These are phyloP conservation scores for Nemapogon koenigi DNA, from an alignment of 2,888 invertebrate species.

Conservation along the genomic window DNA sequence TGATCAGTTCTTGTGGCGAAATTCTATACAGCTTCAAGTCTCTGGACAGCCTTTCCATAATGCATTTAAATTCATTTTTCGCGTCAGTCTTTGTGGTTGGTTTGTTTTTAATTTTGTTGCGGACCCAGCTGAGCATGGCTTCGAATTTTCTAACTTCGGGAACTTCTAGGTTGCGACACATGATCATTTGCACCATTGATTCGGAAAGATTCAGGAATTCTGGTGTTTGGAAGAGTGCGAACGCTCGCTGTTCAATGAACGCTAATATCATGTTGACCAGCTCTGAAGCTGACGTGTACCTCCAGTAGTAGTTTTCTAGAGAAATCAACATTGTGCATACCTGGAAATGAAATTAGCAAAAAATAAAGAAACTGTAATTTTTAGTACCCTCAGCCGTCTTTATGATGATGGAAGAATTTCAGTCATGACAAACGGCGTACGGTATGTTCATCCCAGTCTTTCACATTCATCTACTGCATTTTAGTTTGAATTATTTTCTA, in stretches of 20 bases:
- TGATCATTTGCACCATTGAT: slow-evolving; percentile 94
- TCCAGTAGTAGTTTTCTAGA: slow-evolving; percentile 94
- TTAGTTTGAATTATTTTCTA: no score
- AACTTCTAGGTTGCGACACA: slow-evolving; percentile 89
- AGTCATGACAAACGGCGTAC: no score
- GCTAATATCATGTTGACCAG: slow-evolving; percentile 93
- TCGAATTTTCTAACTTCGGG: slow-evolving; percentile 91
- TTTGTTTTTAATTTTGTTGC: slow-evolving; percentile 81
- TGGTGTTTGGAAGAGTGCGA: slow-evolving; percentile 81
- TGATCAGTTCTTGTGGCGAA: slow-evolving; percentile 90
- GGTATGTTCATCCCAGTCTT: no score
- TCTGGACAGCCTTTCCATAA: slow-evolving; percentile 88
- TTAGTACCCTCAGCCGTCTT: no score
- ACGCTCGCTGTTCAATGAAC: slow-evolving; percentile 87
- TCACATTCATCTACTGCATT: no score
- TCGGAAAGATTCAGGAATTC: slow-evolving; percentile 90
- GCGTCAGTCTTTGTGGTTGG: slow-evolving; percentile 83
- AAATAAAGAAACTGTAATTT: no score
- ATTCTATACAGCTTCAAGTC: slow-evolving; percentile 90
- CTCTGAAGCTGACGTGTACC: slow-evolving; percentile 92
- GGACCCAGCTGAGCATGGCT: slow-evolving; percentile 91
- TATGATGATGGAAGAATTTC: no score
- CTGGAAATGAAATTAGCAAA: slow-evolving; percentile 47
- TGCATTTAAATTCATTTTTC: slow-evolving; percentile 89
- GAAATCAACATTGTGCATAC: slow-evolving; percentile 92